Evolutionary conservation across 2,888 invertebrate genomes (phyloP), one percentile per base, ranked within the genome.

Genomic region (Colletes collaris): DNA sequence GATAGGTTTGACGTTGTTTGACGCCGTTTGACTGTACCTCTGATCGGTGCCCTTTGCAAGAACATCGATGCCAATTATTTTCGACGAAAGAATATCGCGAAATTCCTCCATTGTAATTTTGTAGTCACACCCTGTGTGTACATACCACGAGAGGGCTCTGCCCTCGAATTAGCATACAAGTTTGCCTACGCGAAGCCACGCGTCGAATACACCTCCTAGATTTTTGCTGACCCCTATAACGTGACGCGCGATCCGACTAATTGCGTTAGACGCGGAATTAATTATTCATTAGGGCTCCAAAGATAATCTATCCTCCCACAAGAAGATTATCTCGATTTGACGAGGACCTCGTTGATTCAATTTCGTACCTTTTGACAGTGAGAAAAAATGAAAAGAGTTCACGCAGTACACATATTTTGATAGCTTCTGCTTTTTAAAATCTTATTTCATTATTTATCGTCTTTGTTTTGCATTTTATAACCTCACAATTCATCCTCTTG

Each of bases 151-250:
- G 65, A 76, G 59, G 63, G 72, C 64, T 81, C 74, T 71, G 62
- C 50, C 62, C 50, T 56, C 58, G 60, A 60, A 86, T 84, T 84
- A 72, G 70, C 84, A 86, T 83, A 86, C 82, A 70, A 63, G 85
- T 79, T 83, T 81, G 84, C 85, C 85, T 82, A 85, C 84, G 82
- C 84, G 52, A 53, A 58, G 59, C 74, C 79, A 66, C 56, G 58
- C 62, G 58, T 64, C 52, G 58, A 71, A 55, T 65, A 62, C 76
- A 76, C 65, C 64, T 53, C 53, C 16, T 60, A 40, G 53, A 71
- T 60, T 65, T 66, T 76, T 55, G 65, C 53, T 64, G 65, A 71
- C 65, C 65, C 71, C 53, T 60, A 63, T 68, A 68, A 67, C 67
- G 73, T 56, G 74, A 74, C 68, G 59, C 16, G 53, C 68, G 40